These are phyloP conservation scores for Luehdorfia chinensis DNA, from an alignment of 1,140 invertebrate species.

Conservation along the genomic window DNA sequence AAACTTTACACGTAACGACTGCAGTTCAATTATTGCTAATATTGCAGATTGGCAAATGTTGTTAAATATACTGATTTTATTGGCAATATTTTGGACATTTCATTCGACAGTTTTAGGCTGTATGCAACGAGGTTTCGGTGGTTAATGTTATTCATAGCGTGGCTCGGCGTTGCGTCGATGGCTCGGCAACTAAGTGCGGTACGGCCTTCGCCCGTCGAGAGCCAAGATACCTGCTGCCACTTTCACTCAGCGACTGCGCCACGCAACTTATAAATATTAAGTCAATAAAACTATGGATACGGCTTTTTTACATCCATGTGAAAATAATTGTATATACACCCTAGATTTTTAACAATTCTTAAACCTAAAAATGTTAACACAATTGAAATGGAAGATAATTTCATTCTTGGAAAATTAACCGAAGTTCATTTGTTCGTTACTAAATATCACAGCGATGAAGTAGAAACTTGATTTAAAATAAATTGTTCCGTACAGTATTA, in stretches of 20 bases:
- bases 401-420: not conserved
- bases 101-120: no score
- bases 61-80: no score
- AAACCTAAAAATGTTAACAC: not conserved
- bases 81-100: no score
- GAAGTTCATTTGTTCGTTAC: not conserved
- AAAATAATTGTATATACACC: not conserved
- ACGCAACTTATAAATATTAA: conserved; percentile 38
- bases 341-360: not conserved
- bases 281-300: conserved; percentile 36
- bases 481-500: no score
- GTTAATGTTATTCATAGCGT: conserved; percentile 52
- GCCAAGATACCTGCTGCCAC: conserved; percentile 58
- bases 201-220: conserved; percentile 60
- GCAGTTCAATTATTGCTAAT: no score
- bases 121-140: no score
- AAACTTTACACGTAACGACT: no score
- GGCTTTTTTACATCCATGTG: conserved; percentile 22
- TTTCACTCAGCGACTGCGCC: conserved; percentile 58
- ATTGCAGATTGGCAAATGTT: no score
- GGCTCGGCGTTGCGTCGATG: conserved; percentile 24
- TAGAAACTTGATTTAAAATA: no score
- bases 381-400: not conserved
- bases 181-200: conserved; percentile 24
- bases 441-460: not conserved